Evolutionary conservation across 2,797 vertebrate genomes (phyloP).

Genomic region (Gastrophryne carolinensis): DNA sequence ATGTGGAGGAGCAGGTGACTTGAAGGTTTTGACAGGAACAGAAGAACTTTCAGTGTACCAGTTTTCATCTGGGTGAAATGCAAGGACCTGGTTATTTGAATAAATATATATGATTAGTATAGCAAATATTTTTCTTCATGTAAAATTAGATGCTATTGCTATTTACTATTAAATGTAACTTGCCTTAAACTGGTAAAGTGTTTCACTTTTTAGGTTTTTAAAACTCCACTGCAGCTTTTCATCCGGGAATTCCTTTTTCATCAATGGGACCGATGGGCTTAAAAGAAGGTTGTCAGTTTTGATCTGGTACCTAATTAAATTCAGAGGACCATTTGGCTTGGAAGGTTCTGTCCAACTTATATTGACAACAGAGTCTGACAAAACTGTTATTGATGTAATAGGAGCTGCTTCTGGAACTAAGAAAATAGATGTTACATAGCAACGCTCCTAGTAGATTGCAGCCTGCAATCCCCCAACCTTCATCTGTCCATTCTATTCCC

Average conservation of each 20-base stretch:
- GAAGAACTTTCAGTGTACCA: conserved; percentile 64
- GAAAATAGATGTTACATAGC: conserved; percentile 53
- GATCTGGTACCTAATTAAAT: conserved; percentile 66
- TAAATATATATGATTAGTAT: neutral
- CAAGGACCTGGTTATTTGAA: conserved; percentile 62
- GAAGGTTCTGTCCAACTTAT: conserved; percentile 64
- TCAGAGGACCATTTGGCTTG: conserved; percentile 64
- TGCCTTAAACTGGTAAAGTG: conserved; percentile 64
- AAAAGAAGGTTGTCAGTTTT: conserved; percentile 55
- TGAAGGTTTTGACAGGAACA: conserved; percentile 62
- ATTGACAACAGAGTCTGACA: conserved; percentile 61
- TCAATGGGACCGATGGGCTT: conserved; percentile 57
- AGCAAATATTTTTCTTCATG: neutral
- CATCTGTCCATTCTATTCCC: too few relatives aligned
- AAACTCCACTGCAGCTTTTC: conserved; percentile 56
- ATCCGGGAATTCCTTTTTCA: conserved; percentile 63
- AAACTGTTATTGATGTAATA: conserved; percentile 51
- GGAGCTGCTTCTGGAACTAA: conserved; percentile 65
- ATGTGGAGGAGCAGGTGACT: conserved; percentile 58
- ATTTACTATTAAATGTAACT: neutral
- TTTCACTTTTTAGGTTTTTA: conserved; percentile 56
- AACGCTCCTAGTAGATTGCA: too few relatives aligned
- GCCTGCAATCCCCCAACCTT: too few relatives aligned
- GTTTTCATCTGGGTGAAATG: conserved; percentile 66
- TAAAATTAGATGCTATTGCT: neutral